Conservation (phyloP, 2,113 vertebrate species). For the Symphodus melops region DNA sequence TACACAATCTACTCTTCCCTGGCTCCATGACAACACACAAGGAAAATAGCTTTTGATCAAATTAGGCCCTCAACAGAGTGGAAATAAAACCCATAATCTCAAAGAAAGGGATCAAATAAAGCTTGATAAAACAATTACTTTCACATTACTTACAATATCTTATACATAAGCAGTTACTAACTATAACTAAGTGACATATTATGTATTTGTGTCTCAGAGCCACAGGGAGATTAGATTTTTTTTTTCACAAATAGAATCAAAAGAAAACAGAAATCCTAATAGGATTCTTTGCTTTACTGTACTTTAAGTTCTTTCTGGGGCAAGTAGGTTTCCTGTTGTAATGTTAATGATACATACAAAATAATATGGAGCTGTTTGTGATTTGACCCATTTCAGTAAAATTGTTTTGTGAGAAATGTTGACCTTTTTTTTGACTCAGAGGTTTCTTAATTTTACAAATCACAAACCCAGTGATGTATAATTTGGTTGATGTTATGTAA, state of each 20-base stretch:
- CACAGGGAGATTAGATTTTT: neutral
- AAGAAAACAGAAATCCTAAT: neutral
- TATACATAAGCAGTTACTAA: conserved; percentile 12
- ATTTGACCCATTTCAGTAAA: too few species aligned
- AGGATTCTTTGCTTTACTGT: neutral
- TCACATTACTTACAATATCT: conserved; percentile 16
- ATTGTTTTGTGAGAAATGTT: too few species aligned
- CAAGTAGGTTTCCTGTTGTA: too few species aligned
- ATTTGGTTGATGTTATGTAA: too few species aligned
- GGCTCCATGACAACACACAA: conserved; percentile 2
- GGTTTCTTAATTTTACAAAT: too few species aligned
- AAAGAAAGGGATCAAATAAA: conserved; percentile 16
- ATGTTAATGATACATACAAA: too few species aligned
- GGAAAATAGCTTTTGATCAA: conserved; percentile 25
- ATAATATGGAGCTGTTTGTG: too few species aligned
- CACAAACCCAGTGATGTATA: too few species aligned
- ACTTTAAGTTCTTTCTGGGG: too few species aligned
- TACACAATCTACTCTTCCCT: neutral
- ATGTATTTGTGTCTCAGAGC: neutral
- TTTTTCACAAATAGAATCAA: neutral
- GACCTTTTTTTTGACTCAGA: too few species aligned
- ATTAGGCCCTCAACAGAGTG: conserved; percentile 22
- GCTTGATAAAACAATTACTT: neutral
- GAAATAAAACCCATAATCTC: conserved; percentile 22
- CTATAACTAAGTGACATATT: neutral